These are phyloP conservation scores for Altica lythri DNA, from an alignment of 2,888 invertebrate species.

Conservation along the genomic window DNA sequence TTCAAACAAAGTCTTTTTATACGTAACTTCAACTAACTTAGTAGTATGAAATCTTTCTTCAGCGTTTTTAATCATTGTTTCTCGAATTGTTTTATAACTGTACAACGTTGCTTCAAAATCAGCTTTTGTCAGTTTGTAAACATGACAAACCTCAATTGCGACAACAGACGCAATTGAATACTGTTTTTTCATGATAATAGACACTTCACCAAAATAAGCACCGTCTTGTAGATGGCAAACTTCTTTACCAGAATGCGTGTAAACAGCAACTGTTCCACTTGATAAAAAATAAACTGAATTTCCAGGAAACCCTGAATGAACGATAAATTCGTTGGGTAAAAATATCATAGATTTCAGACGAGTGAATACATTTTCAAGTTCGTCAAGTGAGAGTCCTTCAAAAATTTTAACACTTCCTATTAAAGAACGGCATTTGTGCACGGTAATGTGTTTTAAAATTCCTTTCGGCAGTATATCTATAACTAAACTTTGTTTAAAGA, in stretches of 20 bases:
- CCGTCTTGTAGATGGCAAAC: conserved; percentile 61
- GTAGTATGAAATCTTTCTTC: conserved; percentile 25
- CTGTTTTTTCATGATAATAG: conserved; percentile 62
- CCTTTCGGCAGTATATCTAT: conserved; percentile 43
- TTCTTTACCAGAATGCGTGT: conserved; percentile 66
- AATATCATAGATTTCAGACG: conserved; percentile 63
- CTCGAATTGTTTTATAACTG: conserved; percentile 25
- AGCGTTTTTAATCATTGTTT: conserved; percentile 28
- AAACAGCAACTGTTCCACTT: conserved; percentile 62
- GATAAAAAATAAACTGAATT: conserved; percentile 67
- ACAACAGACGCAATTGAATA: conserved; percentile 62
- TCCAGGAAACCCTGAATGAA: conserved; percentile 63
- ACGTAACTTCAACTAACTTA: conserved; percentile 27
- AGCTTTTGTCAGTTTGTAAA: conserved; percentile 61
- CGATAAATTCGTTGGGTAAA: conserved; percentile 64
- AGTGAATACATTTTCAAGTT: conserved; percentile 60
- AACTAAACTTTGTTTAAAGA: conserved; percentile 55
- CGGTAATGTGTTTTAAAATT: conserved; percentile 59
- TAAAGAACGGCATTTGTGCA: conserved; percentile 62
- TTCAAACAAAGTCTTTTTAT: conserved; percentile 35
- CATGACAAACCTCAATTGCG: conserved; percentile 64
- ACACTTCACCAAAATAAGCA: conserved; percentile 66
- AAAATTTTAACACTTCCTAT: conserved; percentile 63
- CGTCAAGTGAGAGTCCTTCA: conserved; percentile 56
- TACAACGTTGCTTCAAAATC: conserved; percentile 56